These are phyloP conservation scores for Osmerus eperlanus DNA, from an alignment of 2,113 vertebrate species.

Conservation along the genomic window DNA sequence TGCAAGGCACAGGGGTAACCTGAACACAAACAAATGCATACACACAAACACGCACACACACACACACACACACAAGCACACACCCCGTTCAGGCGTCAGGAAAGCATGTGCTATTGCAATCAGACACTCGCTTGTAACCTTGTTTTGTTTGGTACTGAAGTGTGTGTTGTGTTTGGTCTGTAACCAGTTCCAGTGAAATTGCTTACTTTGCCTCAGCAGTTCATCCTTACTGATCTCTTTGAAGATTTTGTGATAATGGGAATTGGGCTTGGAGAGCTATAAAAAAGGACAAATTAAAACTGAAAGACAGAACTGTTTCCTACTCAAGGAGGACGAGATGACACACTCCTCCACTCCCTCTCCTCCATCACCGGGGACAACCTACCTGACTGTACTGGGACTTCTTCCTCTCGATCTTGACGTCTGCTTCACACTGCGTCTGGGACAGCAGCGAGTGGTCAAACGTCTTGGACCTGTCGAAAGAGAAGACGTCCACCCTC, in stretches of 20 bases:
- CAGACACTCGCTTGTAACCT: no score
- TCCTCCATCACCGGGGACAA: background rate
- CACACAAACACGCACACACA: background rate
- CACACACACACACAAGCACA: background rate
- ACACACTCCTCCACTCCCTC: no score
- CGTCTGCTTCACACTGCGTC: conserved; percentile 63
- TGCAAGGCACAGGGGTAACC: conserved; percentile 96
- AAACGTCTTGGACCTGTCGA: conserved; percentile 81
- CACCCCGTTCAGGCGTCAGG: background rate
- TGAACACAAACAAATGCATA: conserved; percentile 41
- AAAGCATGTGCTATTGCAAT: no score
- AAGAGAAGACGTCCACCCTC: background rate
- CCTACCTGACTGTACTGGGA: conserved; percentile 83
- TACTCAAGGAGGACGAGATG: no score
- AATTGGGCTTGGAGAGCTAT: conserved; percentile 86
- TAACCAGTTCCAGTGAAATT: background rate
- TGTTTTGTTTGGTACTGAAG: no score
- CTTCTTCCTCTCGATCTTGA: conserved; percentile 87
- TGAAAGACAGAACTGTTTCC: no score
- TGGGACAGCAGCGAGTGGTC: conserved; percentile 64
- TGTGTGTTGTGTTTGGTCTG: no score
- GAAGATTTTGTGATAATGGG: conserved; percentile 95
- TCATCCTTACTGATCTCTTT: conserved; percentile 88
- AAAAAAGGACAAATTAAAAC: conserved; percentile 47
- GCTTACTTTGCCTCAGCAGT: conserved; percentile 88